Conservation (phyloP, 2,888 invertebrate species). For the Aleiodes testaceus region DNA sequence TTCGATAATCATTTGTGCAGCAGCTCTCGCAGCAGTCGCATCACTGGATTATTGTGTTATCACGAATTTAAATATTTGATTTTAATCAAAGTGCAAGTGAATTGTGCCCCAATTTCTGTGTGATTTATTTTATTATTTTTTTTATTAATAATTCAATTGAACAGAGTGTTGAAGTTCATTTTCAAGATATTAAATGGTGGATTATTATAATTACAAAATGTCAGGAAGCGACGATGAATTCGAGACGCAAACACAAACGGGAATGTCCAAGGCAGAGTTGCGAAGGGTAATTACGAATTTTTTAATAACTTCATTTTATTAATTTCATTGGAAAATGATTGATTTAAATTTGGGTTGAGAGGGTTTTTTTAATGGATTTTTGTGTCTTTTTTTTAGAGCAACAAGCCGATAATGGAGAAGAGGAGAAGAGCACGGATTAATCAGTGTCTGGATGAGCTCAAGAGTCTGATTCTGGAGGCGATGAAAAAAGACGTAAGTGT, state of each 20-base stretch:
- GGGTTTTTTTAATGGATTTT: background rate
- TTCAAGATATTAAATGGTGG: conserved; percentile 65
- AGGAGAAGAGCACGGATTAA: conserved; percentile 91
- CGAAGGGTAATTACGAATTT: conserved; percentile 76
- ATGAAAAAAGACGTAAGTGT: conserved; percentile 92
- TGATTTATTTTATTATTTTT: background rate
- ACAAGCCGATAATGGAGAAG: conserved; percentile 96
- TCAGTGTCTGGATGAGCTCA: conserved; percentile 90
- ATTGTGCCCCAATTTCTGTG: background rate
- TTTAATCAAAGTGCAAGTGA: conserved; percentile 8
- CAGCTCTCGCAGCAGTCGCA: background rate
- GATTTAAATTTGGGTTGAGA: background rate
- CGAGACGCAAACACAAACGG: conserved; percentile 74
- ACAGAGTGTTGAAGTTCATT: conserved; percentile 37
- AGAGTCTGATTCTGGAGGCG: conserved; percentile 87
- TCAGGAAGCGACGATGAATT: conserved; percentile 71
- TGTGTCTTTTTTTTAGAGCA: conserved; percentile 81
- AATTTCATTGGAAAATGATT: background rate
- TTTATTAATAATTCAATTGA: background rate
- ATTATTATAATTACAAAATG: conserved; percentile 70
- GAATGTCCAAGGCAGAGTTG: conserved; percentile 81
- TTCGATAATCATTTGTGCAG: background rate
- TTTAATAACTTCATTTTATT: background rate
- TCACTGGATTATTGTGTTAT: no score
- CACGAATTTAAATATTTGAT: no score